Evolutionary conservation across 2,888 invertebrate species (phyloP), one percentile per base, ranked within the genome.

Genomic region (Empis stercorea): DNA sequence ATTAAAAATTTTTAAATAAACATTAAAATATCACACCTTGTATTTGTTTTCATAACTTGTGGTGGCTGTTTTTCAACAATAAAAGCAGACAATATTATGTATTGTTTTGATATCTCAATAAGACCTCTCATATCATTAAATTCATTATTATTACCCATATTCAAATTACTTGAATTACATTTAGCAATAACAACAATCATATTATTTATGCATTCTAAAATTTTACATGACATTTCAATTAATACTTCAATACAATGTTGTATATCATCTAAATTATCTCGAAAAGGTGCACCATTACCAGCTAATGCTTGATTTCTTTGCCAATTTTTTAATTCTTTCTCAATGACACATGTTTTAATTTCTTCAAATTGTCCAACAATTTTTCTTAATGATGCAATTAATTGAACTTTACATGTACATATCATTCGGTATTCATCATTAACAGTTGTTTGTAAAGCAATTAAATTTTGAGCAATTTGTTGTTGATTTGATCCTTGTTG

Each of bases 61-160:
- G 96, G 95, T 6, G 96, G 96, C 61, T 96, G 95, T 58, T 92
- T 93, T 65, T 96, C 95, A 39, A 96, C 94, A 46, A 96, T 92
- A 64, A 96, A 96, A 0, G 95, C 65, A n/a, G 66, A 66, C 45
- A 65, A 55, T 16, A 68, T 66, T 20, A 66, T 50, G 51, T 60
- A 56, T 46, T 63, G 61, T 47, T 65, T 65, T 2, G 59, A 55
- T 32, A 53, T 53, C 23, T 61, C 59, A 36, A 64, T 56, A 43
- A 61, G 59, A 6, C 55, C 53, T 30, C 58, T 50, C 47, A 65
- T 48, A 23, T 55, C 53, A n/a, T 53, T 57, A 5, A 66, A 43
- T 4, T 60, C 60, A 48, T 60, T 54, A 43, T 53, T 55, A 10
- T 58, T 57, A 20, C 57, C 60, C 43, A 57, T 48, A 50, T 52